These are phyloP conservation scores for Trileptium ribeirensis DNA, from an alignment of 2,888 invertebrate genomes.

Conservation along the genomic window DNA sequence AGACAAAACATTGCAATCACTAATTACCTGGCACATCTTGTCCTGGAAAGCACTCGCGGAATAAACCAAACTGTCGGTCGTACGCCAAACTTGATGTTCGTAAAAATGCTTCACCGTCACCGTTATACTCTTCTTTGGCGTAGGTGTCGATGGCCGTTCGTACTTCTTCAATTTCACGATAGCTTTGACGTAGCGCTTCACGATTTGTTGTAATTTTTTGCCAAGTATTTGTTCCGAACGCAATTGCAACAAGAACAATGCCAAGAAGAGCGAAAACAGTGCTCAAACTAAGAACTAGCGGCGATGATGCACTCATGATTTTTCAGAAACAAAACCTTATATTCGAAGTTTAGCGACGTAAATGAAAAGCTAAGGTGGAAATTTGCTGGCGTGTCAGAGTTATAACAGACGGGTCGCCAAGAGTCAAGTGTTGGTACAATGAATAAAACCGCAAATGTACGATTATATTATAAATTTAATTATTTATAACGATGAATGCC, in stretches of 20 bases:
- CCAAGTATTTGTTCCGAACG: constrained; percentile 95
- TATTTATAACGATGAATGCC: too few relatives aligned
- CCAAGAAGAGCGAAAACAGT: constrained; percentile 91
- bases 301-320: constrained; percentile 50
- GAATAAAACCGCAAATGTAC: too few relatives aligned
- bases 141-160: not conserved
- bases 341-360: too few relatives aligned
- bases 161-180: not conserved
- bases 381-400: too few relatives aligned
- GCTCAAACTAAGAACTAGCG: constrained; percentile 85
- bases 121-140: not conserved
- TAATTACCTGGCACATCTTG: constrained; percentile 63
- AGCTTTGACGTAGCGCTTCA: constrained; percentile 54
- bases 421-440: too few relatives aligned
- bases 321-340: too few relatives aligned
- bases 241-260: constrained; percentile 81
- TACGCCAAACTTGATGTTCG: constrained; percentile 62
- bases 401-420: too few relatives aligned
- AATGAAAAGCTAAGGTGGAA: too few relatives aligned
- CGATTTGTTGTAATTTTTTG: constrained; percentile 83
- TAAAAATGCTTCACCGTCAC: constrained; percentile 25
- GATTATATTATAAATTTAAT: too few relatives aligned
- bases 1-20: too few relatives aligned
- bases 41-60: constrained; percentile 87
- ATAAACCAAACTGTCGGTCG: constrained; percentile 83